Base-by-base conservation (phyloP, 2,113 vertebrate species). In the Gymnarchus niloticus region DNA sequence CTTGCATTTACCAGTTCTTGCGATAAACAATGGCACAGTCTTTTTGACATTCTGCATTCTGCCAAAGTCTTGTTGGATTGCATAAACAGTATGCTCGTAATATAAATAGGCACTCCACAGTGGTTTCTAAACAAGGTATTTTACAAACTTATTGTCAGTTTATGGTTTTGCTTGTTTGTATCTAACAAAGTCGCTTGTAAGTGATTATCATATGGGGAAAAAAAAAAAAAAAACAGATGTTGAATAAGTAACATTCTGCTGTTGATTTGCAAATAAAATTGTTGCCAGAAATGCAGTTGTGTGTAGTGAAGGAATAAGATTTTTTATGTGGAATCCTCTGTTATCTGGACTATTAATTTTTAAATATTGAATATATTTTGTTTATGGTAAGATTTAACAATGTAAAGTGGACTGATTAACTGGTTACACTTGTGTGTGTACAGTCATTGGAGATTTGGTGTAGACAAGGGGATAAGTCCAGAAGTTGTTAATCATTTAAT, bases 121-220 rank as follows among this genome's bases (percentile, higher is more conserved):
- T 48, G 76, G 46, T 78, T 48, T 78, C 37, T 78, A 46, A 48
- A 78, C 76, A 78, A 21, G 23, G 44, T 78, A 78, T 78, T 78
- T 48, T 48, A 17, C 14, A 78, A 78, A 78, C 44, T 37, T 78
- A 73, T 41, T 9, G 76, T n/a, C 7, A 19, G 19, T 78, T 78
- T 78, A 78, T 78, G 44, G 44, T 54, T 54, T 54, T 54, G 52
- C 52, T 54, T 54, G 52, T 54, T 54, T 54, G 52, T 54, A 54
- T 54, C 6, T 7, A 54, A 54, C 52, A 54, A 54, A 54, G 52
- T 6, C 76, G 46, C 76, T 46, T 78, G 65, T 19, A 46, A 41
- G 23, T 48, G 76, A 78, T 78, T 78, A 78, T 6, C 1, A 7
- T 48, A 4, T 78, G 37, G 76, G 7, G 25, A 7, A 73, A n/a